Evolutionary conservation across 2,888 invertebrate species (phyloP).

Genomic region (Drosophila incognita): DNA sequence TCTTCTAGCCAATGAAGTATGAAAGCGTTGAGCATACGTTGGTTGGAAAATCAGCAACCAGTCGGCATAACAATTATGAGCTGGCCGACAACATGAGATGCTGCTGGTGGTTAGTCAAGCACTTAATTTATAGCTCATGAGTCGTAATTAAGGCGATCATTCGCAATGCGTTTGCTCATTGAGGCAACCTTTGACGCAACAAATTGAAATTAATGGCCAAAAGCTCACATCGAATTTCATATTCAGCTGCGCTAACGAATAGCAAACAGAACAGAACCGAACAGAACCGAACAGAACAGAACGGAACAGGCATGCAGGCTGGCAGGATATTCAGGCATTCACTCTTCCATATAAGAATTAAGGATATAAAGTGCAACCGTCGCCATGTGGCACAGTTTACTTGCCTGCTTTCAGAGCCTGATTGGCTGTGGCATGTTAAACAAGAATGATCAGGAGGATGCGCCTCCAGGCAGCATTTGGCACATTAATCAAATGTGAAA

Average conservation of each 20-base stretch:
- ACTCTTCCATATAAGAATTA: constrained; percentile 11
- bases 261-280: neutral
- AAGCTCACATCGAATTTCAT: constrained; percentile 49
- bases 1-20: neutral
- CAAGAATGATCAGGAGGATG: constrained; percentile 7
- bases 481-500: constrained; percentile 55
- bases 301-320: neutral
- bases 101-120: constrained; percentile 2
- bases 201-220: constrained; percentile 63
- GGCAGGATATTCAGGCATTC: neutral
- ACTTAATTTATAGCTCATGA: constrained; percentile 56
- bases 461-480: neutral
- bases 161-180: constrained; percentile 38
- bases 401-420: constrained; percentile 8
- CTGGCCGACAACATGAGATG: neutral
- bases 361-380: constrained; percentile 16
- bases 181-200: constrained; percentile 45
- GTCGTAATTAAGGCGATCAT: constrained; percentile 48
- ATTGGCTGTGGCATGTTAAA: constrained; percentile 29
- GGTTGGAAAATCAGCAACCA: constrained; percentile 20
- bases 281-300: neutral
- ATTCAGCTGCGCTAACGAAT: constrained; percentile 50
- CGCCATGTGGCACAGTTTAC: constrained; percentile 37
- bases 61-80: constrained; percentile 45
- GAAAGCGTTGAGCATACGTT: constrained; percentile 26